phyloP scores from a whole-genome alignment of 2,888 invertebrate species.

The Troides helena region DNA sequence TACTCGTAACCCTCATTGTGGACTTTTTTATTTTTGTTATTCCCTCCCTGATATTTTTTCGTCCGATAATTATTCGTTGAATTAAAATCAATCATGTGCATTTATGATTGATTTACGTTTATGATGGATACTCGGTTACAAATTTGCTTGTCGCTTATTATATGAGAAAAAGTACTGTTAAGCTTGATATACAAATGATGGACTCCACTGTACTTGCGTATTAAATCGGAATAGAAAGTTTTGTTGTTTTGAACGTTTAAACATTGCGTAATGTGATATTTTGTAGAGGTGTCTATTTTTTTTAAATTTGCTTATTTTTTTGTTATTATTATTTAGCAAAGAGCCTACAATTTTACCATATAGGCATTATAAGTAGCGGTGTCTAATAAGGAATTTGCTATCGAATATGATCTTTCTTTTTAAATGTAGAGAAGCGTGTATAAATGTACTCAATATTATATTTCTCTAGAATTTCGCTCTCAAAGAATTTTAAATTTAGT shows the following conservation, averaged over 20 bases:
- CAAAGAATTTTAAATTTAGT: no score
- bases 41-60: not conserved
- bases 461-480: no score
- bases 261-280: not conserved
- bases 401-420: no score
- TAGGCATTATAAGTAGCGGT: no score
- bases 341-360: not conserved
- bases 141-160: no score
- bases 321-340: not conserved
- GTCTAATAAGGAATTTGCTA: no score
- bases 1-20: slow-evolving; percentile 51
- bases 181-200: not conserved
- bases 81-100: not conserved
- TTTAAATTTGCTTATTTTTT: not conserved
- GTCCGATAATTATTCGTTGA: not conserved
- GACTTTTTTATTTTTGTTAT: slow-evolving; percentile 19
- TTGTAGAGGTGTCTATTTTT: not conserved
- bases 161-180: no score
- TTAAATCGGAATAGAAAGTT: not conserved
- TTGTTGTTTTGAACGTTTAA: not conserved
- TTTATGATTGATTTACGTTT: not conserved
- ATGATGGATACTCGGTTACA: no score
- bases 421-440: no score
- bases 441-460: no score
- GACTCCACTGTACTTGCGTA: not conserved